Base-by-base conservation (phyloP, 2,113 vertebrate genomes). In the Alaudala cheleensis region DNA sequence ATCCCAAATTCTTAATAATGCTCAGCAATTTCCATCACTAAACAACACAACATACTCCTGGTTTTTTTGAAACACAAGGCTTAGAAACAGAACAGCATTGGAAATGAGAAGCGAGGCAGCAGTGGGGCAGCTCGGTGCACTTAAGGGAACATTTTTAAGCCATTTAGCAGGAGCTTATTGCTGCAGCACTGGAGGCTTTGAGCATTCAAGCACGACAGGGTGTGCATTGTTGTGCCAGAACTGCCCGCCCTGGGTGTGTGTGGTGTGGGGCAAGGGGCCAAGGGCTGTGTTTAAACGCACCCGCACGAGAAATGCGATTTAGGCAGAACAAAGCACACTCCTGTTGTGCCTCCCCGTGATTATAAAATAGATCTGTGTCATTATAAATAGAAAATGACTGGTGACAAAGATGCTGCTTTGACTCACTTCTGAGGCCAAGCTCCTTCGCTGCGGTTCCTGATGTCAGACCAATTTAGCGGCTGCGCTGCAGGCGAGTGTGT, bases 331-430 rank as follows among this genome's bases (percentile, higher is more conserved):
- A 97, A 94, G 93, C 86, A 16, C 71, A 9, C 74, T 89, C 92
- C 94, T 95, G 90, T 97, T 94, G 94, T 91, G 91, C 88, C 82
- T 92, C 88, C 71, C 93, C 14, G 6, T 70, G 90, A 90, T 93
- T 95, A 88, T 66, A 95, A 95, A 96, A 86, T 73, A 77, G 92
- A 94, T 88, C 72, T 91, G 77, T 95, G 88, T 93, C 72, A 24
- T 94, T 95, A 93, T 88, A 97, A 97, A 97, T 91, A 86, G 92
- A 94, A 95, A 92, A 97, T 40, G 83, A 94, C 93, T 94, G 90
- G 74, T 91, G 95, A 94, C 94, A 94, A 95, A 94, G 93, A 86
- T 85, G 88, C 78, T 65, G 87, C 88, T 95, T 90, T 85, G 86
- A 61, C 81, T 95, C 88, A 23, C 78, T 91, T 53, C 81, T 44